Evolutionary conservation across 2,113 vertebrate genomes (phyloP).

Genomic region (Gasterosteus nipponicus): DNA sequence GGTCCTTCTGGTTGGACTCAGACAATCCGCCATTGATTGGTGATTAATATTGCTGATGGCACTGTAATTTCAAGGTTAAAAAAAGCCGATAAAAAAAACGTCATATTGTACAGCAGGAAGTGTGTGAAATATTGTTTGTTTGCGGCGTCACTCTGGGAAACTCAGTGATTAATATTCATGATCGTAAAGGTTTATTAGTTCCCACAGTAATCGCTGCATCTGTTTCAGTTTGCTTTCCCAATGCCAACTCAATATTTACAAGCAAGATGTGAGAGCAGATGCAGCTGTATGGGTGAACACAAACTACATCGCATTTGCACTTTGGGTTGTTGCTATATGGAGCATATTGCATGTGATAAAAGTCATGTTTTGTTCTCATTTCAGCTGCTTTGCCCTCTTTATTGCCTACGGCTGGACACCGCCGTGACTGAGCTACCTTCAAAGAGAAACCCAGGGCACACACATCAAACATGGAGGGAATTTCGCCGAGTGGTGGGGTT

Average conservation of each 20-base stretch:
- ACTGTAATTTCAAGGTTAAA: not conserved
- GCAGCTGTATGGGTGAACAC: not conserved
- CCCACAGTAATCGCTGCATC: slow-evolving; percentile 34
- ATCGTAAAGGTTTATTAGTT: not conserved
- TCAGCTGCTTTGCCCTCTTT: slow-evolving; percentile 12
- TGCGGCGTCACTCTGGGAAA: not conserved
- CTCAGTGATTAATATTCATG: not conserved
- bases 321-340: slow-evolving; percentile 2
- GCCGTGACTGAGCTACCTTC: slow-evolving; percentile 56
- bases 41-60: not conserved
- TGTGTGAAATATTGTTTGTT: not conserved
- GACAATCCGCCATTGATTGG: not conserved
- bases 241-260: not conserved
- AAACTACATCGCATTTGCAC: not conserved
- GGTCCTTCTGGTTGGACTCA: not conserved
- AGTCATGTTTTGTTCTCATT: slow-evolving; percentile 22
- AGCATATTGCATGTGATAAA: slow-evolving; percentile 16
- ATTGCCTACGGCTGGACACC: slow-evolving; percentile 41
- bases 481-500: slow-evolving; percentile 37
- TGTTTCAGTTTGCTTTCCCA: not conserved
- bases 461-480: slow-evolving; percentile 59
- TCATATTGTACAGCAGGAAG: not conserved
- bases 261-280: not conserved
- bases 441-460: slow-evolving; percentile 58
- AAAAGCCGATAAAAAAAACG: not conserved